These are phyloP conservation scores for Carduelis carduelis DNA, from an alignment of 2,797 vertebrate genomes.

Conservation along the genomic window DNA sequence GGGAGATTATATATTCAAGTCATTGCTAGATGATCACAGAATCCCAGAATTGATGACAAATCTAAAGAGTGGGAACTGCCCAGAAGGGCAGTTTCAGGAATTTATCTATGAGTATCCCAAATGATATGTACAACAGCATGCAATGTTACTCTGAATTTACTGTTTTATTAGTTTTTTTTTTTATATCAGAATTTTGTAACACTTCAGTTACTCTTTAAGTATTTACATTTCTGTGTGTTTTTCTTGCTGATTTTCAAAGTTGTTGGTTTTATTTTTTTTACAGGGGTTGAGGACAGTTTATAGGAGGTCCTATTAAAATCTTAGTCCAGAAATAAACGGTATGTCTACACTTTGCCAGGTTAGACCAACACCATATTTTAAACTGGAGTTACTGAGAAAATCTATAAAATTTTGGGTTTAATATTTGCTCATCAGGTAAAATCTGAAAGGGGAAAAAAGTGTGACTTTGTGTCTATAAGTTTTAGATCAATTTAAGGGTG, in stretches of 20 bases:
- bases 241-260: background rate
- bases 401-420: background rate
- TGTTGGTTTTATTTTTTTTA: background rate
- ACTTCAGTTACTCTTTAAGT: background rate
- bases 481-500: background rate
- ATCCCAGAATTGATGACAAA: background rate
- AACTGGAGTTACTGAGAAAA: background rate
- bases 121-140: background rate
- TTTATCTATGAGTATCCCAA: background rate
- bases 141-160: background rate
- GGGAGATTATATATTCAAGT: background rate
- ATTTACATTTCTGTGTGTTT: background rate
- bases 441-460: background rate
- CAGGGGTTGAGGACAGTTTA: rapidly evolving
- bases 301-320: background rate
- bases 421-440: background rate
- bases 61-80: background rate
- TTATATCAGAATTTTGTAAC: background rate
- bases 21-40: background rate
- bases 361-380: background rate
- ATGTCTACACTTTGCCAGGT: background rate
- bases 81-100: background rate
- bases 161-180: background rate
- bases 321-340: background rate
- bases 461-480: rapidly evolving